phyloP scores from a whole-genome alignment of 2,113 vertebrate species.

The Eulacestoma nigropectus region DNA sequence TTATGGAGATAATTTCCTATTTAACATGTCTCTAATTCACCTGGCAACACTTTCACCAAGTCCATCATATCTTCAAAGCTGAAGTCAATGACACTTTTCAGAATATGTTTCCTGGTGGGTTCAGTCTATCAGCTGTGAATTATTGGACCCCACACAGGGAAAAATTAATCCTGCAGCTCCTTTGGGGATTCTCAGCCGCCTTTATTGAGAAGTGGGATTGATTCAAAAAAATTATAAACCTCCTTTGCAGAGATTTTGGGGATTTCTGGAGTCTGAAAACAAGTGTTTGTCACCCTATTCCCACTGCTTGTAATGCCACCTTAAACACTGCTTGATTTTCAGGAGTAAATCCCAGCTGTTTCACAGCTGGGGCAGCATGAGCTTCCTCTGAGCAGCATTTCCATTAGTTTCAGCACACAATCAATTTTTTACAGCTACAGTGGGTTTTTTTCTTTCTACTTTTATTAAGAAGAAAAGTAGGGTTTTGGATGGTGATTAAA shows the following conservation, averaged over 20 bases:
- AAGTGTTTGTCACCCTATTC: neutral
- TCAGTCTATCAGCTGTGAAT: neutral
- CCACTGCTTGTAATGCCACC: neutral
- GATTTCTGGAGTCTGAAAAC: neutral
- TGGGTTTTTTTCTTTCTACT: rapidly evolving
- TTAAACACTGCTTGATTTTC: neutral
- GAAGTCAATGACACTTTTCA: neutral
- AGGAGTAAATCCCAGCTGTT: neutral
- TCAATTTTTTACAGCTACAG: neutral
- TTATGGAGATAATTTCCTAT: neutral
- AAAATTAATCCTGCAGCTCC: neutral
- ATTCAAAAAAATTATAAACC: neutral
- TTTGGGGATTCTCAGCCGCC: neutral
- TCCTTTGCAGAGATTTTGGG: neutral
- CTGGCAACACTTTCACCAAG: neutral
- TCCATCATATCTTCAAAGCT: neutral
- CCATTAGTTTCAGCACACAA: neutral
- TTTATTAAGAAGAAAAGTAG: neutral
- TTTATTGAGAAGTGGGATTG: neutral
- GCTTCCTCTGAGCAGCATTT: neutral
- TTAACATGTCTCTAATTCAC: neutral
- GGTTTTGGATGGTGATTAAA: neutral
- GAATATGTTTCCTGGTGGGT: neutral
- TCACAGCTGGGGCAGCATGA: neutral
- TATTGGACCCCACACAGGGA: neutral